Evolutionary conservation across 2,888 invertebrate genomes (phyloP).

Genomic region (Morinoia aosen): DNA sequence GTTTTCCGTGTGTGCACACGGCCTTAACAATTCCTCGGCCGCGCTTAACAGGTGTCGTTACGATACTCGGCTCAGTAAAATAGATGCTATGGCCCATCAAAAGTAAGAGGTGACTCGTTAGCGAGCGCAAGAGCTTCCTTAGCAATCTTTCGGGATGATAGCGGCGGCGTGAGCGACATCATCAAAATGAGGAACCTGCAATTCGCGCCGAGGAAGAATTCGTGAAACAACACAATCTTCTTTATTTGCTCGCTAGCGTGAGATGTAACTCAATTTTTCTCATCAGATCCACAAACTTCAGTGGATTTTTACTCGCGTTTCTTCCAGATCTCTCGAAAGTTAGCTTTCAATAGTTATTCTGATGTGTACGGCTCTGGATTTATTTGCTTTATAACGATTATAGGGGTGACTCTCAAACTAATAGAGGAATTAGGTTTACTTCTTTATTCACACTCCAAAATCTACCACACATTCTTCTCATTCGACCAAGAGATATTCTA

Average conservation of each 20-base stretch:
- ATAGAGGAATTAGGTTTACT: neutral
- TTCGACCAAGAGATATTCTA: too few relatives aligned
- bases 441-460: neutral
- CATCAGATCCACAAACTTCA: neutral
- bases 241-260: neutral
- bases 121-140: neutral
- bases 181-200: neutral
- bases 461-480: too few relatives aligned
- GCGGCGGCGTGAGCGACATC: neutral
- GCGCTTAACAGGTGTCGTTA: slow-evolving; percentile 12
- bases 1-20: neutral
- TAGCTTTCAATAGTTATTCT: neutral
- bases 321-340: neutral
- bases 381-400: neutral
- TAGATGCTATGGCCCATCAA: slow-evolving; percentile 2
- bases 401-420: neutral
- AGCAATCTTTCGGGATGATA: slow-evolving; percentile 9
- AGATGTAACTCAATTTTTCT: neutral
- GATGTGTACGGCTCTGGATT: neutral
- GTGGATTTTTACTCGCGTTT: neutral
- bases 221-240: neutral
- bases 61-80: slow-evolving; percentile 12
- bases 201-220: neutral
- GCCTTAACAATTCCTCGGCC: neutral
- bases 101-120: slow-evolving; percentile 17